phyloP scores from a whole-genome alignment of 2,888 invertebrate genomes.

The Ophion slaviceki region DNA sequence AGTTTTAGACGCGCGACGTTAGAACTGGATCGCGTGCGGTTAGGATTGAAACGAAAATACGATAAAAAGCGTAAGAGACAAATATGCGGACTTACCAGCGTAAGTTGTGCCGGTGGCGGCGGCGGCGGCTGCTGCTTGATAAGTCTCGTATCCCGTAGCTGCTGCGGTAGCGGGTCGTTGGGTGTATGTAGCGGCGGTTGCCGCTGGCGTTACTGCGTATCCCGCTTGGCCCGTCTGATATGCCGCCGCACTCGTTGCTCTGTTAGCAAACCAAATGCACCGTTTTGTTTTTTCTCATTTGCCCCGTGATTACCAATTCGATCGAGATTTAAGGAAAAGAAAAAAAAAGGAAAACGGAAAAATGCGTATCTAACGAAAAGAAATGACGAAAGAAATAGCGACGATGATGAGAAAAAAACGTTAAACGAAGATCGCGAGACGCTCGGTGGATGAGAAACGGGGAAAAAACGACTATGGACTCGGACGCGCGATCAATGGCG shows the following conservation, averaged over 20 bases:
- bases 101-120: slow-evolving; percentile 91
- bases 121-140: slow-evolving; percentile 90
- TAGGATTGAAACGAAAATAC: background rate
- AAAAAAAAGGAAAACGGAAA: slow-evolving; percentile 11
- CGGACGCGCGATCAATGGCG: slow-evolving; percentile 76
- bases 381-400: slow-evolving; percentile 5
- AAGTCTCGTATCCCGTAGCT: slow-evolving; percentile 91
- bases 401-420: background rate
- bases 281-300: slow-evolving; percentile 6
- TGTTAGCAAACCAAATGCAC: slow-evolving; percentile 66
- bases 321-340: slow-evolving; percentile 7
- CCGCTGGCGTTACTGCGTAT: slow-evolving; percentile 92
- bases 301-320: slow-evolving; percentile 12
- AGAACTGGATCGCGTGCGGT: background rate
- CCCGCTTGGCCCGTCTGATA: slow-evolving; percentile 94
- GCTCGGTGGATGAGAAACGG: slow-evolving; percentile 57
- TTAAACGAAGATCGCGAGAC: slow-evolving; percentile 67
- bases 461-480: slow-evolving; percentile 37
- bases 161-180: slow-evolving; percentile 91
- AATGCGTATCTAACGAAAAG: background rate
- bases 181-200: slow-evolving; percentile 93
- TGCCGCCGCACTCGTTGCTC: slow-evolving; percentile 91
- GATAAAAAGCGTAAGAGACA: background rate
- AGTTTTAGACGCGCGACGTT: background rate
- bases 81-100: slow-evolving; percentile 82